Conservation (phyloP, 1,140 invertebrate genomes). For the Adelges cooleyi region DNA sequence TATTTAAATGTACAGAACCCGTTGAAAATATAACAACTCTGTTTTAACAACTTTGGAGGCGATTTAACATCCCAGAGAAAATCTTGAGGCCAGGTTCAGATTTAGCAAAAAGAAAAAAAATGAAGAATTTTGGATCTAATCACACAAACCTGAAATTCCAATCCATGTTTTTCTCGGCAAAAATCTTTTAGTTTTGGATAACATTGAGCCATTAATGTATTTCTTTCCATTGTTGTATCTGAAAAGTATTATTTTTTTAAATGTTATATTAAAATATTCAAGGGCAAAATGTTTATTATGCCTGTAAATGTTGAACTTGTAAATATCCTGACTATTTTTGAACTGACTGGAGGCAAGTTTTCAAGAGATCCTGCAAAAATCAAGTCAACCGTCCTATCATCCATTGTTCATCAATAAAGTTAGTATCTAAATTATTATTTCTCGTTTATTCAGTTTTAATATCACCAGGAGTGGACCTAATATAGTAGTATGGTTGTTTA, state of each 20-base stretch:
- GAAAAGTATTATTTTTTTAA: slow-evolving; percentile 33
- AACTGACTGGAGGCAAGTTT: slow-evolving; percentile 84
- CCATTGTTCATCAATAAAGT: too few relatives aligned
- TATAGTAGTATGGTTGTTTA: too few relatives aligned
- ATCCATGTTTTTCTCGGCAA: slow-evolving; percentile 88
- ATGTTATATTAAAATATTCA: not conserved
- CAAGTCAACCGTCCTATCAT: slow-evolving; percentile 75
- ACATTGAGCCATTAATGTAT: slow-evolving; percentile 95
- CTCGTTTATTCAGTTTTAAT: too few relatives aligned
- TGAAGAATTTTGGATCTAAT: too few relatives aligned
- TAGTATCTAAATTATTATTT: too few relatives aligned
- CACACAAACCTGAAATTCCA: slow-evolving; percentile 87
- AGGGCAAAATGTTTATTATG: slow-evolving; percentile 41
- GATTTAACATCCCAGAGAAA: too few relatives aligned
- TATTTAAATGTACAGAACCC: too few relatives aligned
- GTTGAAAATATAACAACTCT: too few relatives aligned
- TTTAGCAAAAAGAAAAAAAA: too few relatives aligned
- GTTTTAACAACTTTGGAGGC: too few relatives aligned
- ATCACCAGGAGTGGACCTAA: too few relatives aligned
- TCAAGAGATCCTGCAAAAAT: slow-evolving; percentile 84
- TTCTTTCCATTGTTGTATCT: slow-evolving; percentile 96
- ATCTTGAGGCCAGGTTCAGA: too few relatives aligned
- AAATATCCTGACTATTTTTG: slow-evolving; percentile 96
- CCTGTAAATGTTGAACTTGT: slow-evolving; percentile 98
- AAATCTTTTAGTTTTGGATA: slow-evolving; percentile 96